These are phyloP conservation scores for Macrobrachium nipponense DNA, from an alignment of 1,140 invertebrate species.

Conservation along the genomic window DNA sequence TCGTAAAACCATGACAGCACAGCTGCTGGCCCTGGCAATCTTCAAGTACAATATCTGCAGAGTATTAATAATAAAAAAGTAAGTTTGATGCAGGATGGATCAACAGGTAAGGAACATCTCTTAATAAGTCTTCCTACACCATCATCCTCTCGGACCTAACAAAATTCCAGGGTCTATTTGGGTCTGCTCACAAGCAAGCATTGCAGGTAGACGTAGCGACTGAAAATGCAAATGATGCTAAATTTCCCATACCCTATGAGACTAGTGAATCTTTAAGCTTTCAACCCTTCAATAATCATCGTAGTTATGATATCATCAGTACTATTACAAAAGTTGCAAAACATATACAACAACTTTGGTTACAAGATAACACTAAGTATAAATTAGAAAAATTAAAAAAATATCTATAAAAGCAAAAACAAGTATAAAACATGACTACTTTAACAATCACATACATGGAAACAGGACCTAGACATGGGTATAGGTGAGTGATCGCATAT, in stretches of 20 bases:
- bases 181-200: constrained; percentile 40
- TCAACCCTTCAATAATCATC: constrained; percentile 51
- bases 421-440: constrained; percentile 61
- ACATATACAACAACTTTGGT: constrained; percentile 61
- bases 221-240: constrained; percentile 54
- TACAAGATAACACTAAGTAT: constrained; percentile 62
- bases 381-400: constrained; percentile 63
- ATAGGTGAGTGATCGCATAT: constrained; percentile 48
- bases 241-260: constrained; percentile 51
- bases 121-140: constrained; percentile 36
- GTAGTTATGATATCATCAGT: constrained; percentile 51
- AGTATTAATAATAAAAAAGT: neutral
- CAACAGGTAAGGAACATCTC: constrained; percentile 44
- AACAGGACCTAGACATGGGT: constrained; percentile 51
- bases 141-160: constrained; percentile 28
- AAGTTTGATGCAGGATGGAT: constrained; percentile 39
- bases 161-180: constrained; percentile 41
- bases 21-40: constrained; percentile 51
- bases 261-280: constrained; percentile 51
- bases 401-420: constrained; percentile 62
- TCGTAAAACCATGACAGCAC: constrained; percentile 55
- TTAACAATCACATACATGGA: constrained; percentile 61
- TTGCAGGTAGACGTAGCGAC: constrained; percentile 46
- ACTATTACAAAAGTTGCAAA: constrained; percentile 58
- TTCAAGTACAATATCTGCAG: constrained; percentile 38